These are phyloP conservation scores for Zeus faber DNA, from an alignment of 2,113 vertebrate species.

Conservation along the genomic window DNA sequence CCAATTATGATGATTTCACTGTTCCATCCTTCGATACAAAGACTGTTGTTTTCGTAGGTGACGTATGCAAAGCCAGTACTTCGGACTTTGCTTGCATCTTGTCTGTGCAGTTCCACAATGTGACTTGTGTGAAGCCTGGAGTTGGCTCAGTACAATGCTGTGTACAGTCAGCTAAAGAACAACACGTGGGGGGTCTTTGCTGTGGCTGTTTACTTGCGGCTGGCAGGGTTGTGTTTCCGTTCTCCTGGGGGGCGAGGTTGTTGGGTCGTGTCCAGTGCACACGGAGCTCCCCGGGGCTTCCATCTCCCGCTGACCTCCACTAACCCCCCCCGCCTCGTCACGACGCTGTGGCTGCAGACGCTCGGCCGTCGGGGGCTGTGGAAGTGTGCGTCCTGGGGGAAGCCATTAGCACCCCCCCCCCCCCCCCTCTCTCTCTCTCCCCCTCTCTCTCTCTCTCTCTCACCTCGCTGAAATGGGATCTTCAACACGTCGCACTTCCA, in stretches of 20 bases:
- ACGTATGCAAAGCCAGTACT: no score
- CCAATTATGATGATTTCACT: no score
- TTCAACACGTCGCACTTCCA: slow-evolving; percentile 23
- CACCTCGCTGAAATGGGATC: slow-evolving; percentile 31
- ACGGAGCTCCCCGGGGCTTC: slow-evolving; percentile 21
- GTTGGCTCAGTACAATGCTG: no score
- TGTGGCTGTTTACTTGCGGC: slow-evolving; percentile 31
- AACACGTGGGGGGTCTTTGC: slow-evolving; percentile 2
- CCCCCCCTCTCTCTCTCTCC: not conserved
- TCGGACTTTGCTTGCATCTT: no score
- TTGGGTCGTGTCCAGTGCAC: slow-evolving; percentile 30
- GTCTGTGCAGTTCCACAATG: no score
- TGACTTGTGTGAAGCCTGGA: no score
- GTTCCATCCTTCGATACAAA: no score
- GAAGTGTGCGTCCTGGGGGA: slow-evolving; percentile 23
- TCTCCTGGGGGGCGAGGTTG: slow-evolving; percentile 26
- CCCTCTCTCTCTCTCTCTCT: not conserved
- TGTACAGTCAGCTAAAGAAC: not conserved
- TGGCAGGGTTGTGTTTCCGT: slow-evolving; percentile 23
- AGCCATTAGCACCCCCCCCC: slow-evolving; percentile 24
- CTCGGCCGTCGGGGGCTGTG: slow-evolving; percentile 17
- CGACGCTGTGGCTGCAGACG: slow-evolving; percentile 12
- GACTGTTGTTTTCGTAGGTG: no score
- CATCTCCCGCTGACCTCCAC: no score
- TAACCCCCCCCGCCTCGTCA: slow-evolving; percentile 34